These are phyloP conservation scores for Cathartes aura DNA, from an alignment of 2,113 vertebrate species.

Conservation along the genomic window DNA sequence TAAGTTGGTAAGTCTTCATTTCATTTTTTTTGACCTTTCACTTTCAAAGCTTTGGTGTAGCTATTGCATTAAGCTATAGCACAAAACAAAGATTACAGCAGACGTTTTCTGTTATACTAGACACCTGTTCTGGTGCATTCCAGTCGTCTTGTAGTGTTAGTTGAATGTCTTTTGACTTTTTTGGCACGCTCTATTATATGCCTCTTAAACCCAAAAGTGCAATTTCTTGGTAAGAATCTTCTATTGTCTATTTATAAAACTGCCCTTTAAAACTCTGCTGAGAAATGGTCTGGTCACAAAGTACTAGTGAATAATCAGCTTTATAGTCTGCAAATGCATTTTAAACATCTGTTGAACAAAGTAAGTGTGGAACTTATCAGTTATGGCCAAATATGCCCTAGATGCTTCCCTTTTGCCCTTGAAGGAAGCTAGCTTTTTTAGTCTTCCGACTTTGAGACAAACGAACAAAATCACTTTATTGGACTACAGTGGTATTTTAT, in stretches of 20 bases:
- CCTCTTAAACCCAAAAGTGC: neutral
- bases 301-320: neutral
- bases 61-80: neutral
- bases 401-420: neutral
- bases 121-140: neutral
- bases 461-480: neutral
- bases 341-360: neutral
- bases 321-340: neutral
- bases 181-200: neutral
- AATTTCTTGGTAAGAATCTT: neutral
- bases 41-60: neutral
- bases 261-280: neutral
- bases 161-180: neutral
- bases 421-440: neutral
- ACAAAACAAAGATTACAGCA: neutral
- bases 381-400: neutral
- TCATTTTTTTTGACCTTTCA: neutral
- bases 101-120: neutral
- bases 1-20: neutral
- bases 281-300: neutral
- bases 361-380: neutral
- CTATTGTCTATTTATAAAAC: constrained; percentile 10
- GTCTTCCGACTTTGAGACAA: neutral
- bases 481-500: neutral
- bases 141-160: neutral